Percentiles rank a stretch among this genome's conserved stretches.
Conservation (phyloP, 2,888 invertebrate species). For the Mycogona germanica region DNA sequence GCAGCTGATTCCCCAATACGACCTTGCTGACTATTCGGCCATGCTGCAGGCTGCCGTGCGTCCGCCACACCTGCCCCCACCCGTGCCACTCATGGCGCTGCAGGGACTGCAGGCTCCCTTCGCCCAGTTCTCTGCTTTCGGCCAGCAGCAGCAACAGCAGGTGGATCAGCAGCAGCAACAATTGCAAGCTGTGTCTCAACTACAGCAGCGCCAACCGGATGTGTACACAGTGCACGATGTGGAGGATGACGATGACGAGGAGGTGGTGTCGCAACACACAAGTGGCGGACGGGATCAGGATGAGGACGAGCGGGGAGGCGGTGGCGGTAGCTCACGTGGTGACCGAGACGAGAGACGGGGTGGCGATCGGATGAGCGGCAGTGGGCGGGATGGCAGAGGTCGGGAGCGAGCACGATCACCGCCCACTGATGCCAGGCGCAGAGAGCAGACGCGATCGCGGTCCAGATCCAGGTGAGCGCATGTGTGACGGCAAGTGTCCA, state of each 20-base stretch:
- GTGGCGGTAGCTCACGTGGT: background rate
- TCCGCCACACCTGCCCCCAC: background rate
- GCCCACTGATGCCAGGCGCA: too few relatives aligned
- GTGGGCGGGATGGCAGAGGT: too few relatives aligned
- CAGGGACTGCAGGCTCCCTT: background rate
- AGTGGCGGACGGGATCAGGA: background rate
- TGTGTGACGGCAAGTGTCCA: background rate
- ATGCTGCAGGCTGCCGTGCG: background rate
- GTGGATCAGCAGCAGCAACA: too few relatives aligned
- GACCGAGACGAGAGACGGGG: background rate
- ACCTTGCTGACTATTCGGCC: background rate
- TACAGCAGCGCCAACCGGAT: too few relatives aligned
- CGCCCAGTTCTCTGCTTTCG: too few relatives aligned
- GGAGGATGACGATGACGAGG: too few relatives aligned
- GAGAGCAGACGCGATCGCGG: conserved; percentile 11
- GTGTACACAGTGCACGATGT: background rate
- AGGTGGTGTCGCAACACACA: too few relatives aligned
- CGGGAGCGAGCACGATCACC: conserved; percentile 9
- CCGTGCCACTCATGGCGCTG: background rate
- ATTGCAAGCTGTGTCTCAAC: too few relatives aligned
- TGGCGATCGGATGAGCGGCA: background rate
- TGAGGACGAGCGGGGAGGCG: background rate
- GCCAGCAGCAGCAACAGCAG: background rate
- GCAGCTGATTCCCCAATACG: too few relatives aligned
- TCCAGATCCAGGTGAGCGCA: conserved; percentile 1